Base-by-base conservation (phyloP, 2,888 invertebrate genomes). In the Diarsia rubi region DNA sequence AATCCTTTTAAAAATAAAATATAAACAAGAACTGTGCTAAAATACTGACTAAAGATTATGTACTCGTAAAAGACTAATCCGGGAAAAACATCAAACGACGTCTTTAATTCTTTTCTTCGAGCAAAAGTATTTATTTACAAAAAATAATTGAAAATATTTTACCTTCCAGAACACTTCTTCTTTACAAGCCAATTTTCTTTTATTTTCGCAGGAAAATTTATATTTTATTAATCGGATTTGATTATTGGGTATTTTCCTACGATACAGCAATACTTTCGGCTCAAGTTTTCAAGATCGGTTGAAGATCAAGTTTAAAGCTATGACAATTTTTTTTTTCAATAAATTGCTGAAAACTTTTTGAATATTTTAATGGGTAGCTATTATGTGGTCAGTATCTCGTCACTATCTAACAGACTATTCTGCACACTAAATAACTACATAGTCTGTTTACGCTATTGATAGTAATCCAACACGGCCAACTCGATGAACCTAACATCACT, bases 81-180 rank as follows among this genome's bases (percentile, higher is more conserved):
- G 16, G 4, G 24, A 24, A 19, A 52, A 71, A 52, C 4, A 37
- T 4, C 49, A 16, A 27, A 31, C 19, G 27, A 19, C 49, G 12
- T 31, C 44, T 16, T 52, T 45, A 52, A 14, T 24, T 54, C 0
- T 52, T 2, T 3, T 5, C 31, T 52, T 37, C 21, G 3, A 45
- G 31, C 3, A 74, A 42, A 74, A 52, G 45, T 21, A 24, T 45
- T 47, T 27, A 1, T 37, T 54, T 44, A 37, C n/a, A 14, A 24
- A 27, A 19, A 62, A 73, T 62, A 52, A 52, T 45, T 60, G 60
- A 4, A 9, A 37, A 45, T 44, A 47, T 42, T 73, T 73, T 74
- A n/a, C 44, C 60, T 62, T 16, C n/a, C 27, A 60, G 9, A 74
- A 45, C 27, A 44, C n/a, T n/a, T n/a, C n/a, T 27, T 73, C 19